Percentiles rank a stretch among this genome's conserved stretches.
Evolutionary conservation across 2,113 vertebrate genomes (phyloP).

Genomic region (Pangasianodon hypophthalmus): DNA sequence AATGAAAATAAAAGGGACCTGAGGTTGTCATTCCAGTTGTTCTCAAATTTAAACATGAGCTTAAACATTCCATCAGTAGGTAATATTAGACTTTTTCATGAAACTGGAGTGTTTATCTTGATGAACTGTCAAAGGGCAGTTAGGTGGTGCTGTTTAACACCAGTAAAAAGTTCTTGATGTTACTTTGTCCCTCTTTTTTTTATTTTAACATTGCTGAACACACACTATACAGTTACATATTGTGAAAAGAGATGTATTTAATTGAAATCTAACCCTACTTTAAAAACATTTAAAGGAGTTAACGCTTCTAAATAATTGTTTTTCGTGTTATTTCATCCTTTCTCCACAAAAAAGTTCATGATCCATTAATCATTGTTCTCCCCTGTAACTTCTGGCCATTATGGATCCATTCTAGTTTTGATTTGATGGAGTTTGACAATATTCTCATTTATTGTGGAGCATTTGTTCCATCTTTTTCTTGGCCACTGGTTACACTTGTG

Average conservation of each 20-base stretch:
- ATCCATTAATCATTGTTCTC: conserved; percentile 16
- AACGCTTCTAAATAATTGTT: not conserved
- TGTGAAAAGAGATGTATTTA: conserved; percentile 64
- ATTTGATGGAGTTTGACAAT: conserved; percentile 1
- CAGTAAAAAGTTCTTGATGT: conserved; percentile 50
- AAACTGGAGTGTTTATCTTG: conserved; percentile 47
- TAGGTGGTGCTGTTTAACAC: conserved; percentile 59
- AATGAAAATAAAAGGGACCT: conserved; percentile 60
- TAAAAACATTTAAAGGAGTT: conserved; percentile 45
- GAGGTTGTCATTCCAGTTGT: conserved; percentile 56
- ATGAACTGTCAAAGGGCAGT: conserved; percentile 41
- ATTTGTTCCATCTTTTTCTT: not conserved
- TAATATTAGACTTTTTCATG: conserved; percentile 50
- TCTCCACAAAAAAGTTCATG: not conserved
- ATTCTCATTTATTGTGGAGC: not conserved
- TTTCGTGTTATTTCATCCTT: not conserved
- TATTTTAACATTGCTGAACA: conserved; percentile 47
- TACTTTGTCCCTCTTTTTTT: conserved; percentile 47
- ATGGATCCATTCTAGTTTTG: not conserved
- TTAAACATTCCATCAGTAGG: conserved; percentile 65
- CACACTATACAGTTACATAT: conserved; percentile 69
- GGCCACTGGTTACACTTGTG: conserved; percentile 9
- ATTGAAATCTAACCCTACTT: conserved; percentile 60
- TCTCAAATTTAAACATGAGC: conserved; percentile 45
- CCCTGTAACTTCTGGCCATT: not conserved